Percentiles rank a stretch among this genome's conserved stretches.
Conservation (phyloP, 64 coral and sea anemone genomes). For the Pocillopora verrucosa region DNA sequence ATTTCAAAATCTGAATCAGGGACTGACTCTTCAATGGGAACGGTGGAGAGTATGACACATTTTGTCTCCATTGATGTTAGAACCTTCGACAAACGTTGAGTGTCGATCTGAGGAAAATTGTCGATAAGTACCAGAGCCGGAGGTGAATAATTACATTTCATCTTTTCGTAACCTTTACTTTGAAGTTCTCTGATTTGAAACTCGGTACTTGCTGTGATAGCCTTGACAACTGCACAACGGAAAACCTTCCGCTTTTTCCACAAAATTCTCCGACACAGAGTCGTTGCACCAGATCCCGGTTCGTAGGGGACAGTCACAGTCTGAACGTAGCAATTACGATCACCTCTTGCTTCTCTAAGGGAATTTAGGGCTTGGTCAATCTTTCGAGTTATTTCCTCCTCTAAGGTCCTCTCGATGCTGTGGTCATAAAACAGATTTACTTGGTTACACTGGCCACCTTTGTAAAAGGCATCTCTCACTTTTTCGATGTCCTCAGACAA, state of each 20-base stretch:
- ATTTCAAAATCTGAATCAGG: not conserved
- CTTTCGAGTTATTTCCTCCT: not conserved
- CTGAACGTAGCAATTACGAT: slow-evolving; percentile 9
- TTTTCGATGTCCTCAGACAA: slow-evolving; percentile 16
- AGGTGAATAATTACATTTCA: not conserved
- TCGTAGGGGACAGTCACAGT: slow-evolving; percentile 54
- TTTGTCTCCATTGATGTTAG: slow-evolving; percentile 29
- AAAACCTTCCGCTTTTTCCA: slow-evolving; percentile 43
- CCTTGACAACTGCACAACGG: slow-evolving; percentile 66
- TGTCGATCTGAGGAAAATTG: slow-evolving; percentile 33
- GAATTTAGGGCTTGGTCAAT: not conserved
- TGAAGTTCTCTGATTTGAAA: slow-evolving; percentile 21
- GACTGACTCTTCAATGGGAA: slow-evolving; percentile 16
- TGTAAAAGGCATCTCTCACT: slow-evolving; percentile 54
- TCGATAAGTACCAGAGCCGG: slow-evolving; percentile 52
- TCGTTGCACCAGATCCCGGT: slow-evolving; percentile 65
- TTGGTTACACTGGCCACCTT: slow-evolving; percentile 29
- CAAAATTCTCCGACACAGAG: slow-evolving; percentile 54
- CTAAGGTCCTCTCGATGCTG: slow-evolving; percentile 43
- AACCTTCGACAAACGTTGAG: not conserved
- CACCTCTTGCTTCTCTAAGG: not conserved
- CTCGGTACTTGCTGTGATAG: slow-evolving; percentile 37
- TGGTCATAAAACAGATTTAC: slow-evolving; percentile 40
- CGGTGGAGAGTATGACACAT: slow-evolving; percentile 51
- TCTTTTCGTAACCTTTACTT: slow-evolving; percentile 12